Conservation (phyloP, 2,797 vertebrate species). For the Sebastes baramenuke region DNA sequence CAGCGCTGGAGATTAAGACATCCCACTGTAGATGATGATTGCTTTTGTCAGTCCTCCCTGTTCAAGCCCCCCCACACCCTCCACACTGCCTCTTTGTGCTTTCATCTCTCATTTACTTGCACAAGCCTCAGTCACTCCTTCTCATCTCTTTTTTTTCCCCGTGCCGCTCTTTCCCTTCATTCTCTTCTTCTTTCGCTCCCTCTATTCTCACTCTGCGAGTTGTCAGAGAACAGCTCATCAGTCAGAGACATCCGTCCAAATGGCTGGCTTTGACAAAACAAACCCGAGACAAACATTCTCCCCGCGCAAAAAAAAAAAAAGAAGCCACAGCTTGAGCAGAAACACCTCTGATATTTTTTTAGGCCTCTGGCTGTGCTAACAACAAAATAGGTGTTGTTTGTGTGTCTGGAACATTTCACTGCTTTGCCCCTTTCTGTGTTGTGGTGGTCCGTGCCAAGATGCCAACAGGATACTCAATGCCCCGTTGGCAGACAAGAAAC, state of each 20-base stretch:
- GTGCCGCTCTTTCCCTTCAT: not conserved
- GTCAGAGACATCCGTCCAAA: constrained; percentile 62
- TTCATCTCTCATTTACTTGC: constrained; percentile 71
- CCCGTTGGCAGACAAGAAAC: constrained; percentile 47
- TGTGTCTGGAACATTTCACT: constrained; percentile 61
- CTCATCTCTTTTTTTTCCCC: constrained; percentile 22
- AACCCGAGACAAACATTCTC: constrained; percentile 49
- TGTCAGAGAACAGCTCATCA: constrained; percentile 64
- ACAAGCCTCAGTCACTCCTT: constrained; percentile 50
- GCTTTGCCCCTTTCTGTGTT: constrained; percentile 52
- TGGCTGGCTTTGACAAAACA: constrained; percentile 64
- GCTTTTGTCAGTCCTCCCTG: constrained; percentile 71
- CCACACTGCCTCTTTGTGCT: constrained; percentile 65
- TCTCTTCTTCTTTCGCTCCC: constrained; percentile 14
- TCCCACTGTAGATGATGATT: constrained; percentile 73
- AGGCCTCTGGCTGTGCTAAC: constrained; percentile 66
- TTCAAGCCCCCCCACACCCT: constrained; percentile 34
- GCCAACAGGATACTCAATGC: constrained; percentile 52
- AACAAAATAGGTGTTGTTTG: constrained; percentile 71
- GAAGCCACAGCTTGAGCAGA: constrained; percentile 57
- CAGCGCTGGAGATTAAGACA: constrained; percentile 65
- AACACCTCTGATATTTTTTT: constrained; percentile 63
- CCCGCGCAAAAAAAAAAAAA: constrained; percentile 19
- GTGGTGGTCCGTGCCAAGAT: constrained; percentile 44
- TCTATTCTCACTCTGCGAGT: constrained; percentile 44